Conservation (phyloP, 2,113 vertebrate species). For the Austrofundulus limnaeus region DNA sequence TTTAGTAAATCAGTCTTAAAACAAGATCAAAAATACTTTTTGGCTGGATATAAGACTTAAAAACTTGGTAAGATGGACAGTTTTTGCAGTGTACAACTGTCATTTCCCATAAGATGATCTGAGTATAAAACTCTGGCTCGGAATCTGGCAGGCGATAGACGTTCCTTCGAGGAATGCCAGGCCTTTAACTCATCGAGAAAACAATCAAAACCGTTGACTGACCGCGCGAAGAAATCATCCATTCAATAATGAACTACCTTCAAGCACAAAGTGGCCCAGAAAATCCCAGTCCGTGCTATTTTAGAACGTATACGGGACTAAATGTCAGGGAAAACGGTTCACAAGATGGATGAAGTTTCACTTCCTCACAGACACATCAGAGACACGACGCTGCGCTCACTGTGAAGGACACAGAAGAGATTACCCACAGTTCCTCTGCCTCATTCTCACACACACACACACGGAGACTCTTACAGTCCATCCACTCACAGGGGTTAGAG, state of each 20-base stretch:
- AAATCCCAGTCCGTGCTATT: neutral
- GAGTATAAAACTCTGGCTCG: too few relatives aligned
- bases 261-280: neutral
- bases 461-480: slow-evolving; percentile 9
- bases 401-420: slow-evolving; percentile 50
- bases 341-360: slow-evolving; percentile 21
- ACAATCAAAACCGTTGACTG: slow-evolving; percentile 4
- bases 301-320: slow-evolving; percentile 3
- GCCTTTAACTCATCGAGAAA: neutral
- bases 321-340: slow-evolving; percentile 14
- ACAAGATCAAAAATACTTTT: too few relatives aligned
- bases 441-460: slow-evolving; percentile 21
- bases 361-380: slow-evolving; percentile 28
- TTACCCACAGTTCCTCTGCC: slow-evolving; percentile 26
- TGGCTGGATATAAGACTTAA: too few relatives aligned
- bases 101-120: too few relatives aligned
- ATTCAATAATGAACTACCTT: neutral
- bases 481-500: slow-evolving; percentile 41
- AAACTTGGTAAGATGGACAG: too few relatives aligned
- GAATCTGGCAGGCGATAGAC: too few relatives aligned
- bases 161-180: too few relatives aligned
- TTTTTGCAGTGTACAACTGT: too few relatives aligned
- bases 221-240: slow-evolving; percentile 1
- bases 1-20: too few relatives aligned
- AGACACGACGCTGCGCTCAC: slow-evolving; percentile 16